Conservation (phyloP, 2,113 vertebrate species). For the Nettapus auritus region DNA sequence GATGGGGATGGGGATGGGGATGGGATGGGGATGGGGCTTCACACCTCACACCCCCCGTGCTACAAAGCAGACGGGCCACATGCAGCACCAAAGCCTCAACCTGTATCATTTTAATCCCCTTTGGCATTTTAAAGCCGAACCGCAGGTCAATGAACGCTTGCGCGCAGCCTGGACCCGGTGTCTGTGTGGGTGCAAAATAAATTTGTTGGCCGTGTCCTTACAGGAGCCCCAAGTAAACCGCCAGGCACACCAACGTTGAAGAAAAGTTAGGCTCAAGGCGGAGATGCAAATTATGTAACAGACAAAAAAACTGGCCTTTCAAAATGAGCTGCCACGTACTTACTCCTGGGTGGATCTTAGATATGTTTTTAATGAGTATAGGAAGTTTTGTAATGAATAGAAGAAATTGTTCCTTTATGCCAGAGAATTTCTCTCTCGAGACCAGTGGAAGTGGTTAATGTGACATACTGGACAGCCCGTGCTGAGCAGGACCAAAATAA, state of each 20-base stretch:
- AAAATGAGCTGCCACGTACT: not conserved
- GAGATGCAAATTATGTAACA: not conserved
- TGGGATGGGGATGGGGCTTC: not conserved
- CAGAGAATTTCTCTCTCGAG: not conserved
- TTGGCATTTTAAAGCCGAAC: not conserved
- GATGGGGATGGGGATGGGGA: no score
- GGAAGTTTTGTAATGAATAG: not conserved
- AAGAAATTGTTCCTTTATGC: not conserved
- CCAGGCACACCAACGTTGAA: not conserved
- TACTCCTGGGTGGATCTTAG: not conserved
- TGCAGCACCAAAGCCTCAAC: fast-evolving
- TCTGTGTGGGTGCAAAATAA: not conserved
- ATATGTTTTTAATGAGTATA: not conserved
- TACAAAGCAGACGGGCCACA: no score
- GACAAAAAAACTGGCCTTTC: not conserved
- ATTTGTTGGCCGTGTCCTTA: not conserved
- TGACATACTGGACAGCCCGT: not conserved
- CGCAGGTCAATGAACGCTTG: not conserved
- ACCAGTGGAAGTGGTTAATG: not conserved
- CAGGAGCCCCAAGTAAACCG: not conserved
- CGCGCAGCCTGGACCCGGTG: not conserved
- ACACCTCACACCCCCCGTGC: not conserved
- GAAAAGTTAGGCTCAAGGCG: not conserved
- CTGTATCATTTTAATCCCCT: fast-evolving
- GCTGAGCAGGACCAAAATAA: not conserved